Evolutionary conservation across 2,888 invertebrate species (phyloP), one percentile per base, ranked within the genome.

Genomic region (Andricus quercusramuli): DNA sequence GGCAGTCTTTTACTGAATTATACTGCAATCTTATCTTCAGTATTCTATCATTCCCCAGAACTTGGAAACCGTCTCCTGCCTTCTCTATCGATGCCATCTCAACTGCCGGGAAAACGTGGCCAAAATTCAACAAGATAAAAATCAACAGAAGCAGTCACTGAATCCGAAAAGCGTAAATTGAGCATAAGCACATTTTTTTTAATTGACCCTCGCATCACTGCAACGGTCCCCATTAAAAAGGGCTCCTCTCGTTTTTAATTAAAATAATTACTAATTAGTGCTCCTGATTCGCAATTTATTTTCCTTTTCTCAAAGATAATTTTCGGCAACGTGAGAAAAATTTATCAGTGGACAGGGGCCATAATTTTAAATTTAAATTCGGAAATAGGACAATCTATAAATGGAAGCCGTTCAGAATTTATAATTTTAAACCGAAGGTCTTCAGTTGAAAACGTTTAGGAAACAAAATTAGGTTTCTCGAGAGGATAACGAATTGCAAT

Each of bases 101-200:
- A 68, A 56, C 64, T 59, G 56, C 74, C 74, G 74, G 74, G 59
- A 74, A 74, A 74, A 32, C 74, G 74, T 74, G 56, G 56, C 56
- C 56, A 64, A 74, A 70, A 74, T 74, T 56, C 56, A 56, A n/a
- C 13, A 20, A 74, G 74, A 74, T 74, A 59, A 37, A 20, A 17
- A 74, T 74, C 74, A 56, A n/a, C 56, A 56, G 37, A 37, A 5
- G 32, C 74, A 59, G 74, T 74, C 74, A 74, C 56, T 32, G 74
- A 74, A 56, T 29, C 56, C 37, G 32, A 74, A 74, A 32, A 56
- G 22, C 15, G 56, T 56, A 56, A 74, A 74, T 74, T 74, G 29
- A 56, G n/a, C n/a, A 32, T 70, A 20, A 51, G 29, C 29, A 51
- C 51, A 51, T 29, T 70, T 51, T 70, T 51, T 51, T 70, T 51